Evolutionary conservation across 2,797 vertebrate species (phyloP), one percentile per base, ranked within the genome.

Genomic region (Neopelma chrysocephalum): DNA sequence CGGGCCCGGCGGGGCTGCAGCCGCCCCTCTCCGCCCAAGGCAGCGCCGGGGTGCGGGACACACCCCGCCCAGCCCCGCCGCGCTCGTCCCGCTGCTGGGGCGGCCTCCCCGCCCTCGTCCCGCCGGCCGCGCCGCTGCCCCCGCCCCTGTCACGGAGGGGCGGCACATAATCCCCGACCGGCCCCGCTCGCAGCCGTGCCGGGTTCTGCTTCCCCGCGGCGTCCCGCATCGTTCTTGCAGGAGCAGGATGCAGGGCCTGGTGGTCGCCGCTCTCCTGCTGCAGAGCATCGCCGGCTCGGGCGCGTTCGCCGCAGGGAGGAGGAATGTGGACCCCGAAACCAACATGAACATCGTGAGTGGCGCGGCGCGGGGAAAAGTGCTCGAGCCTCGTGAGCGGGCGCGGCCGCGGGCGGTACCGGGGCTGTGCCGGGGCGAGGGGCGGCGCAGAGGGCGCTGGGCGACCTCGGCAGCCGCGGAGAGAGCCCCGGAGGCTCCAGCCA

Each of bases 331-430:
- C 66, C 97, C 96, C 62, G 97, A 97, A 58, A 36, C 85, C 11
- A 84, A 60, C n/a, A 97, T 97, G 97, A 97, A 97, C 82, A 92
- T 97, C 82, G 97, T 97, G 93, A 97, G 97, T 92, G 54, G 51
- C 13, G 69, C 16, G n/a, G 54, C 20, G 22, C 2, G 66, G 56
- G 61, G 21, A 12, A 4, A 0, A 3, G 85, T 2, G 87, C 27
- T 45, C 43, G 36, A 4, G 22, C 3, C 7, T 5, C 10, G 61
- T 8, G 20, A 13, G 17, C 42, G 45, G 65, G 7, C 15, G 43
- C 6, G 25, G 79, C 53, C 6, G 43, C 26, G 78, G 62, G 18
- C 8, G 11, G 58, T 5, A 6, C 2, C 26, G 43, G 78, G 58
- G 23, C 8, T 15, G 48, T 6, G 8, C 2, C 23, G 43, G 71